Percentiles rank a stretch among this genome's conserved stretches.
These are phyloP conservation scores for Morone saxatilis DNA, from an alignment of 2,113 vertebrate species.

Conservation along the genomic window DNA sequence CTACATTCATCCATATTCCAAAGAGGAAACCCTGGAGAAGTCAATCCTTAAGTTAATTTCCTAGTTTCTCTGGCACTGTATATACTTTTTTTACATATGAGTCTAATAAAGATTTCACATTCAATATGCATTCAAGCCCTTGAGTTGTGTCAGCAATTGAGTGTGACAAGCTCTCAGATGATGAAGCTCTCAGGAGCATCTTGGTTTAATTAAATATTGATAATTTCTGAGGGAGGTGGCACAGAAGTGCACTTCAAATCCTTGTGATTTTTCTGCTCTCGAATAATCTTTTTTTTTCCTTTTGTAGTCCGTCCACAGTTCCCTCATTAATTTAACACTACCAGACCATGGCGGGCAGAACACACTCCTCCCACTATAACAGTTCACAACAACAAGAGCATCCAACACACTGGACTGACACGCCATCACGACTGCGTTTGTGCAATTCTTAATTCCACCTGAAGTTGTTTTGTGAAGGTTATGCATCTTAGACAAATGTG, in stretches of 20 bases:
- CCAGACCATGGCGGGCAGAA: background rate
- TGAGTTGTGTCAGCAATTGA: conserved; percentile 31
- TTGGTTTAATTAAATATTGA: conserved; percentile 68
- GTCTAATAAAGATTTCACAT: background rate
- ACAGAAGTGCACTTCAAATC: conserved; percentile 57
- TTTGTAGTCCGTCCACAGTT: conserved; percentile 18
- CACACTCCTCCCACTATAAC: background rate
- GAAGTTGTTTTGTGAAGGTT: background rate
- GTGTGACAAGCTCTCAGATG: conserved; percentile 24
- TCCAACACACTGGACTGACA: background rate
- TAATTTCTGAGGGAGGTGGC: conserved; percentile 47
- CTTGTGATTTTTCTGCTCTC: conserved; percentile 28
- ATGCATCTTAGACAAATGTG: background rate
- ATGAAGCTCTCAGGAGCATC: conserved; percentile 44
- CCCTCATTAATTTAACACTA: conserved; percentile 21
- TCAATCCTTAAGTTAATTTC: background rate
- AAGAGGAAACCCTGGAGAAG: background rate
- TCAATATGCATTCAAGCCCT: background rate
- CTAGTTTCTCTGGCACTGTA: background rate
- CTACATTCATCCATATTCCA: background rate
- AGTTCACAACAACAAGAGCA: background rate
- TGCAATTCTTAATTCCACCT: background rate
- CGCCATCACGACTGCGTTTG: background rate
- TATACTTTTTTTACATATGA: background rate
- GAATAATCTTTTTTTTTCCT: conserved; percentile 12